Conservation (phyloP, 2,888 invertebrate species). For the Oxytorus armatus region DNA sequence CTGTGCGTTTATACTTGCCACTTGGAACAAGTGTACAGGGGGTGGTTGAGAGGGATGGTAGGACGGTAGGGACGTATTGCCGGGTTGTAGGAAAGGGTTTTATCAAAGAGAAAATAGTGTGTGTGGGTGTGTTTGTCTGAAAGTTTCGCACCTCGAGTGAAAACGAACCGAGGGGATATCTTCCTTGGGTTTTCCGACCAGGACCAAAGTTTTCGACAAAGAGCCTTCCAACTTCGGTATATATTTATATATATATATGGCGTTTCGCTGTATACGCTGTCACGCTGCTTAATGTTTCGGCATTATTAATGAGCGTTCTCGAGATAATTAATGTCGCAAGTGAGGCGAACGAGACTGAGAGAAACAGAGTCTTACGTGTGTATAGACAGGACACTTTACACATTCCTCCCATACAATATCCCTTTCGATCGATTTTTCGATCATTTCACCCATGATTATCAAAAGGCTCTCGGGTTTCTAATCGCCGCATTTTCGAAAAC, state of each 20-base stretch:
- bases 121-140: slow-evolving; percentile 65
- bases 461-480: no score
- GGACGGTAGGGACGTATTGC: slow-evolving; percentile 45
- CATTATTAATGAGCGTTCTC: slow-evolving; percentile 77
- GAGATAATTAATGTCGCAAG: slow-evolving; percentile 75
- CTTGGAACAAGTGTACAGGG: not conserved
- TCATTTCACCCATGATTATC: no score
- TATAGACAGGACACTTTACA: no score
- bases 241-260: slow-evolving; percentile 38
- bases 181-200: slow-evolving; percentile 44
- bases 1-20: slow-evolving; percentile 18
- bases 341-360: not conserved
- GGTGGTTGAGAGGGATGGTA: slow-evolving; percentile 52
- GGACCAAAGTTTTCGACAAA: slow-evolving; percentile 76
- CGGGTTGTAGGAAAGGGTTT: slow-evolving; percentile 45
- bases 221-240: slow-evolving; percentile 71
- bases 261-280: slow-evolving; percentile 66
- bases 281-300: slow-evolving; percentile 70
- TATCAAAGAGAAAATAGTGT: slow-evolving; percentile 39
- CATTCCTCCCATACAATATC: no score
- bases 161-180: slow-evolving; percentile 69
- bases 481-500: no score
- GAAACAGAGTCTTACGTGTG: not conserved
- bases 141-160: slow-evolving; percentile 74
- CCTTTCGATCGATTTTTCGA: no score